phyloP scores from a whole-genome alignment of 2,888 invertebrate species.

The Eumacrocentrus americanus region DNA sequence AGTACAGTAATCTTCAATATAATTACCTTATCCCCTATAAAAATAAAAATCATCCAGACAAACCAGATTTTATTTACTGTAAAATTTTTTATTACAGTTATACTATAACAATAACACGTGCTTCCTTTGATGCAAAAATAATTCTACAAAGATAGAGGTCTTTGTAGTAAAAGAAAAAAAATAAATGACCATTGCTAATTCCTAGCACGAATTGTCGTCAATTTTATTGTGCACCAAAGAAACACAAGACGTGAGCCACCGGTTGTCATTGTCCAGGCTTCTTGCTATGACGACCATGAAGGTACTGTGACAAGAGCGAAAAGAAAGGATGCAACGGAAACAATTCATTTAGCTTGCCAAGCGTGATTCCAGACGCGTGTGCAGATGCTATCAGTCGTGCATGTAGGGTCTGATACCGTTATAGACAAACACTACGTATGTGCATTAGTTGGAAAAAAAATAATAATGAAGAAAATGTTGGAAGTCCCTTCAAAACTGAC shows the following conservation, averaged over 20 bases:
- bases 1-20: not conserved
- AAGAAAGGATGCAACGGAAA: not conserved
- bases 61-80: too few species aligned
- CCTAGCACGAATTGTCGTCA: not conserved
- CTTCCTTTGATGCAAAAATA: too few species aligned
- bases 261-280: constrained; percentile 28
- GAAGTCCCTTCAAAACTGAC: constrained; percentile 32
- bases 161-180: not conserved
- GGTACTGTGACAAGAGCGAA: not conserved
- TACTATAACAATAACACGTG: too few species aligned
- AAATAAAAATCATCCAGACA: not conserved
- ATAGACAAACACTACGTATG: too few species aligned
- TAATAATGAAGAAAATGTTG: constrained; percentile 4
- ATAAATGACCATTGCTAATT: not conserved
- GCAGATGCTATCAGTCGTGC: not conserved
- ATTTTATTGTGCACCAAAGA: too few species aligned
- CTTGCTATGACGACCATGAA: not conserved
- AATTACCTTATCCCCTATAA: not conserved
- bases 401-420: not conserved
- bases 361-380: constrained; percentile 4
- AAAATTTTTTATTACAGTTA: too few species aligned
- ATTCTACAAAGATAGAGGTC: not conserved
- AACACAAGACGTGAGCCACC: constrained; percentile 26
- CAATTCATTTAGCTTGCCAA: not conserved
- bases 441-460: too few species aligned